These are phyloP conservation scores for Agrochola lychnidis DNA, from an alignment of 2,888 invertebrate genomes.

Conservation along the genomic window DNA sequence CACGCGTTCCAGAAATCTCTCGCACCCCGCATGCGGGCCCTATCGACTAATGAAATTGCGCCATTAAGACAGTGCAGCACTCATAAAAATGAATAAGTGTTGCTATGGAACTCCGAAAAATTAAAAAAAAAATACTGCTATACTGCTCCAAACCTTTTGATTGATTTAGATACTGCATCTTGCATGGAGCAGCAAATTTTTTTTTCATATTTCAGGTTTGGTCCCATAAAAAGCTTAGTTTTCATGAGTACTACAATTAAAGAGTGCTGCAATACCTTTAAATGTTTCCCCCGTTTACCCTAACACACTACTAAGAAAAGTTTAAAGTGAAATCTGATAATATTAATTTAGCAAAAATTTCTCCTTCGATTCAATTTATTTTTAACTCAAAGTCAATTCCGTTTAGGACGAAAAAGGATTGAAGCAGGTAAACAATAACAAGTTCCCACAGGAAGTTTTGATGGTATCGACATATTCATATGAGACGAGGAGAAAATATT, in stretches of 20 bases:
- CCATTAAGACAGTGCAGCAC: no score
- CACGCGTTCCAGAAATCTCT: no score
- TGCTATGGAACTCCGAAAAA: not conserved
- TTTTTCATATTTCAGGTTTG: not conserved
- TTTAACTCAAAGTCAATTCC: not conserved
- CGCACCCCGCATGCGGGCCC: no score
- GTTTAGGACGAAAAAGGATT: constrained; percentile 9
- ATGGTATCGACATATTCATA: constrained; percentile 35
- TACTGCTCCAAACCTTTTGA: not conserved
- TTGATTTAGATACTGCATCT: no score
- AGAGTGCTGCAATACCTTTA: no score
- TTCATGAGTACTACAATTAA: no score
- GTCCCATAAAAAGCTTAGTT: not conserved
- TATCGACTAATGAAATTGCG: no score
- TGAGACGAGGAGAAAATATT: constrained; percentile 14
- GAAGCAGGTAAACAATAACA: constrained; percentile 24
- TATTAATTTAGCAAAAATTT: not conserved
- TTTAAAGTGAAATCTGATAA: not conserved
- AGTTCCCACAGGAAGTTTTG: not conserved
- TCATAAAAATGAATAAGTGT: no score
- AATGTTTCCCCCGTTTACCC: not conserved
- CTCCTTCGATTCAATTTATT: not conserved
- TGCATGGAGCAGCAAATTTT: not conserved
- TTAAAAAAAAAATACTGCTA: no score
- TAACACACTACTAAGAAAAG: not conserved